Conservation (phyloP, 2,888 invertebrate species). For the Hoplodrina ambigua region DNA sequence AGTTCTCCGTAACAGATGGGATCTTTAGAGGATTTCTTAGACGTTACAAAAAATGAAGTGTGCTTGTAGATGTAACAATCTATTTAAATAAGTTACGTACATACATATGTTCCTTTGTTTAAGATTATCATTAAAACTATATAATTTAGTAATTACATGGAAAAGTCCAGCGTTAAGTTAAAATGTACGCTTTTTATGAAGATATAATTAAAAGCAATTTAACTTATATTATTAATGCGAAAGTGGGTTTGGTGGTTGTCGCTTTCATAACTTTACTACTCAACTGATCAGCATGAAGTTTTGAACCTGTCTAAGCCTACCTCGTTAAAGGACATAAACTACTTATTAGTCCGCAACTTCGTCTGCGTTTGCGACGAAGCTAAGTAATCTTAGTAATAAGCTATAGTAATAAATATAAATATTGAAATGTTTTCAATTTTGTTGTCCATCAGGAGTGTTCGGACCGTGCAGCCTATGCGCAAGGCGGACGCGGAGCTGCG, state of each 20-base stretch:
- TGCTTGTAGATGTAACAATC: constrained; percentile 23
- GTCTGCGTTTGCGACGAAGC: too few relatives aligned
- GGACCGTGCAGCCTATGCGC: constrained; percentile 84
- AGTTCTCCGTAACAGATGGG: constrained; percentile 20
- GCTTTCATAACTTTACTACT: too few relatives aligned
- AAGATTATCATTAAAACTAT: background rate
- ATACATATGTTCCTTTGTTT: constrained; percentile 6
- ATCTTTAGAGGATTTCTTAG: constrained; percentile 16
- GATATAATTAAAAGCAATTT: background rate
- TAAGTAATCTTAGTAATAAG: too few relatives aligned
- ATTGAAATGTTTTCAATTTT: background rate
- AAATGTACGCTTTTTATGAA: background rate
- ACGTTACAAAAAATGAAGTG: constrained; percentile 3
- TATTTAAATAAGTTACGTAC: constrained; percentile 1
- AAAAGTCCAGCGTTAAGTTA: background rate
- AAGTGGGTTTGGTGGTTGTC: too few relatives aligned
- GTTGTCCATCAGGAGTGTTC: constrained; percentile 80
- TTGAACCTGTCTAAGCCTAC: too few relatives aligned
- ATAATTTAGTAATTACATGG: background rate
- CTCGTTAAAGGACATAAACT: too few relatives aligned
- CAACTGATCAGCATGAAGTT: too few relatives aligned
- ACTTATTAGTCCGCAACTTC: too few relatives aligned
- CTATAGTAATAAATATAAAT: background rate
- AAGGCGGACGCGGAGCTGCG: constrained; percentile 86
- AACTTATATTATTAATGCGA: too few relatives aligned